Evolutionary conservation across 1,140 invertebrate species (phyloP).

Genomic region (Cyphomyrmex costatus): DNA sequence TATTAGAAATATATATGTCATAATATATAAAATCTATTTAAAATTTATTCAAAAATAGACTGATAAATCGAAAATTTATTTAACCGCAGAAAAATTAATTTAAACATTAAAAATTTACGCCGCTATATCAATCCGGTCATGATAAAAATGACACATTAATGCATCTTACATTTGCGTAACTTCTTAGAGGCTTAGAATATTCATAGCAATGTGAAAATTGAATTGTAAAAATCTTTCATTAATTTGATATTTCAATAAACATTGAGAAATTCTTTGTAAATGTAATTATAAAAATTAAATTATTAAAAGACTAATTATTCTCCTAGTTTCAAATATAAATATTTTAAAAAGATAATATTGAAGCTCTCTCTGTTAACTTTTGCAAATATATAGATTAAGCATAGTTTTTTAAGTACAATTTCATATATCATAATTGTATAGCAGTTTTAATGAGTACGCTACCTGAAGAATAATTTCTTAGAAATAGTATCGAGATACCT

Average conservation of each 20-base stretch:
- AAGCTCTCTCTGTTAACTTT: background rate
- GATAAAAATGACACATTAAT: conserved; percentile 1
- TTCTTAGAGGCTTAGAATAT: background rate
- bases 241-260: conserved; percentile 28
- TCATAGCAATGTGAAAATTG: background rate
- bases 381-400: background rate
- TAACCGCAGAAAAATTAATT: background rate
- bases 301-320: background rate
- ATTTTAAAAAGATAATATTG: background rate
- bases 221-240: background rate
- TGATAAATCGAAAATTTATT: conserved; percentile 13
- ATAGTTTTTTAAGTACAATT: background rate
- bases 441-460: background rate
- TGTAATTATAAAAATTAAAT: conserved; percentile 15
- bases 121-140: background rate
- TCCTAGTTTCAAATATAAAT: background rate
- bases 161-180: background rate
- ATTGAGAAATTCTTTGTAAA: background rate
- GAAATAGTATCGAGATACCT: background rate
- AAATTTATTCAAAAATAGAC: background rate
- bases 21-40: background rate
- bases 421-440: background rate
- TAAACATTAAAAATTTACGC: background rate
- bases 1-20: background rate
- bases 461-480: background rate